Evolutionary conservation across 1,140 invertebrate species (phyloP), one percentile per base, ranked within the genome.

Genomic region (Drosophila tsacasi): DNA sequence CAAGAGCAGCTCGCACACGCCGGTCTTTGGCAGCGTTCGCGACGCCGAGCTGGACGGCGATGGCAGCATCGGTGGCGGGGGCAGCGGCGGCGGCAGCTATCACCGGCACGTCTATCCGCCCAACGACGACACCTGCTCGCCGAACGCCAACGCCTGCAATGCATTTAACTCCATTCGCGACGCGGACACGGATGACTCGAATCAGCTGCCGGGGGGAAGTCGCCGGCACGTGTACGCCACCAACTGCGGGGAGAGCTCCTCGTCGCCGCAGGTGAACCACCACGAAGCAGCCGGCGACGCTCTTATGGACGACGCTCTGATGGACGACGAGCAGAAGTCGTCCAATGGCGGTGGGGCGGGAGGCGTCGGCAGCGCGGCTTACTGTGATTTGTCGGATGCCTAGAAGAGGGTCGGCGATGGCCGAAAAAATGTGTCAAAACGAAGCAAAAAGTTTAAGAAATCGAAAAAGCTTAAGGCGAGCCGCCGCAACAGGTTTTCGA

Each of bases 131-230:
- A 91, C 89, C 25, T 92, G 87, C 44, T 93, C 92, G 25, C 92
- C 92, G 9, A 92, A 93, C 67, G 92, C 90, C 13, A 92, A 92
- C 61, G 77, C 87, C 3, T 79, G 87, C 47, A 91, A 91, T 42
- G 92, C 92, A 8, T 93, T 93, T 54, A 93, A 93, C 42, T 93
- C 92, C 10, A 93, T 93, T 64, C 87, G 92, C n/a, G 92, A 93
- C 58, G 78, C 92, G 19, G 92, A 93, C 59, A 90, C 90, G 10
- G 92, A 93, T 69, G 92, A 93, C 65, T 92, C 92, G 19, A 93
- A 90, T 64, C 92, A 92, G 65, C 46, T 83, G 62, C 78, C 85
- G 1, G 71, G 79, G 7, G 71, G 77, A 35, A 91, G 86, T 52
- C 55, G 79, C 12, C 87, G 81, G 10, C 92, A 93, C 80, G 92